These are phyloP conservation scores for Clarias laeviceps DNA, from an alignment of 2,797 vertebrate species.

Conservation along the genomic window DNA sequence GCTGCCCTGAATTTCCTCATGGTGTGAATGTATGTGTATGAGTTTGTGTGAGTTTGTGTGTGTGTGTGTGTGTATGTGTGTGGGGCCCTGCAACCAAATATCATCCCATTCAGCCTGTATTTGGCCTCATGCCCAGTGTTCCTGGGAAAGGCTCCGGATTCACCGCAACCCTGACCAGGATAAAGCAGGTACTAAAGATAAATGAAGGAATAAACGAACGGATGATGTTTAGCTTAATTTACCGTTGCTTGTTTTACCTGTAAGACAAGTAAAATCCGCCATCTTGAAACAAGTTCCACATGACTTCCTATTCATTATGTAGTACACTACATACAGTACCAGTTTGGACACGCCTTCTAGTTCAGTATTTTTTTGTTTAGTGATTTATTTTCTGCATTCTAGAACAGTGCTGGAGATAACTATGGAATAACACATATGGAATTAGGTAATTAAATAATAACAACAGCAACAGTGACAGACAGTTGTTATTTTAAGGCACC, in stretches of 20 bases:
- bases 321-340: not conserved
- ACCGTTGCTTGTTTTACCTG: not conserved
- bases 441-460: too few relatives aligned
- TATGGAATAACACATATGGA: too few relatives aligned
- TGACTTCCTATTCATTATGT: not conserved
- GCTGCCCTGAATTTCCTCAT: not conserved
- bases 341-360: too few relatives aligned
- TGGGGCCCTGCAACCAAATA: not conserved
- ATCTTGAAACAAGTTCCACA: not conserved
- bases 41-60: not conserved
- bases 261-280: not conserved
- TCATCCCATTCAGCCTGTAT: not conserved
- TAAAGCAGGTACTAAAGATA: slow-evolving; percentile 15
- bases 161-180: not conserved
- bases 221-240: not conserved
- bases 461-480: too few relatives aligned
- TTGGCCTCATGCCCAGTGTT: slow-evolving; percentile 8
- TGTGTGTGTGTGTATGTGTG: not conserved
- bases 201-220: not conserved
- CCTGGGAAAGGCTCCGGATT: not conserved
- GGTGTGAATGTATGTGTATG: not conserved
- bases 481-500: too few relatives aligned
- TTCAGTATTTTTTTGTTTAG: too few relatives aligned
- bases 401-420: too few relatives aligned
- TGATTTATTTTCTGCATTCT: too few relatives aligned